These are phyloP conservation scores for Dicrurus megarhynchus DNA, from an alignment of 2,113 vertebrate species.

Conservation along the genomic window DNA sequence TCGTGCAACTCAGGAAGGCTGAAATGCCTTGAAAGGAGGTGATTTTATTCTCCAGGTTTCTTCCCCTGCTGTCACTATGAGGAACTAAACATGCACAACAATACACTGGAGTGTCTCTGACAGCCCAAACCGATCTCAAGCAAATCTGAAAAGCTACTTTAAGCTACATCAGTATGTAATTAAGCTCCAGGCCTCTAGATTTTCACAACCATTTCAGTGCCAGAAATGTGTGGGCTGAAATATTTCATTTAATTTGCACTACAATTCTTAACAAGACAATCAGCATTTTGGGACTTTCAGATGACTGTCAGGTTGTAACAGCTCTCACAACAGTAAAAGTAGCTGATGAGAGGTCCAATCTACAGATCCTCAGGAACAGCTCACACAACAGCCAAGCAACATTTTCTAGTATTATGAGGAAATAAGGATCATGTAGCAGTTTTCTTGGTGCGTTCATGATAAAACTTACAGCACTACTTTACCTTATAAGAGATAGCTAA, in stretches of 20 bases:
- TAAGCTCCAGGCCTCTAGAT: not conserved
- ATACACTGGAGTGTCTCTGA: not conserved
- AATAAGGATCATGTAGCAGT: not conserved
- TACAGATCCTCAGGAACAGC: not conserved
- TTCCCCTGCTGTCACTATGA: not conserved
- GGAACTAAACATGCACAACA: not conserved
- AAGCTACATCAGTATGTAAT: not conserved
- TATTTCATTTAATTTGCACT: not conserved
- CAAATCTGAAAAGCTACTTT: not conserved
- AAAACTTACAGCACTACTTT: not conserved
- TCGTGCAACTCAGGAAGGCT: not conserved
- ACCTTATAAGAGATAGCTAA: not conserved
- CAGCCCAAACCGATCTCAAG: not conserved
- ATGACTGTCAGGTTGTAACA: not conserved
- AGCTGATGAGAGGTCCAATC: not conserved
- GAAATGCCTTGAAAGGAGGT: not conserved
- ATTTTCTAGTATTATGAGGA: not conserved
- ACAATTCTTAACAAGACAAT: not conserved
- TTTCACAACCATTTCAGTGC: not conserved
- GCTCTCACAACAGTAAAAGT: not conserved
- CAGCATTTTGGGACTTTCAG: not conserved
- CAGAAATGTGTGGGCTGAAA: not conserved
- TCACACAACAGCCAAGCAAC: not conserved
- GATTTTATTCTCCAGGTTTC: not conserved
- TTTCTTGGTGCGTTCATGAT: not conserved